A percentile compares a stretch with the other conserved stretches of the same genome.
Conservation (phyloP, 2,888 invertebrate genomes). For the Lasioglossum malachurum region DNA sequence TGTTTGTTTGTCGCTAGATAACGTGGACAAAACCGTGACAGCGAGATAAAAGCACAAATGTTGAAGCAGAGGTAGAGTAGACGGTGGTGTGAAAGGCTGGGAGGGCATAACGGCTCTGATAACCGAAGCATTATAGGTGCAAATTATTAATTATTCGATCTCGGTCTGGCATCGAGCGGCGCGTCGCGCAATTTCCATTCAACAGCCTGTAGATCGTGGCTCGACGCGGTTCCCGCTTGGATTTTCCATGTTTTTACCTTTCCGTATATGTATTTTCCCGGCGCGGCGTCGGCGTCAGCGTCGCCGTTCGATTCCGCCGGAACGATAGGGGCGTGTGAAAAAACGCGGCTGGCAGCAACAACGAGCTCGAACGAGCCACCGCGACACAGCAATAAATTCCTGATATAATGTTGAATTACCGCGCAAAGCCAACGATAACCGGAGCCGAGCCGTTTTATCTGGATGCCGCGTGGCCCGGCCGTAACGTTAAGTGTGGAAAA, state of each 20-base stretch:
- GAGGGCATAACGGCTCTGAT: not conserved
- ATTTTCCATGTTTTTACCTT: not conserved
- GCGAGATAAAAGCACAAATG: not conserved
- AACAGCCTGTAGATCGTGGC: conserved; percentile 5
- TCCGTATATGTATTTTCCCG: not conserved
- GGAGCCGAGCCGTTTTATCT: conserved; percentile 23
- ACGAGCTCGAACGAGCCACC: conserved; percentile 6
- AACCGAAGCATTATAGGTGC: not conserved
- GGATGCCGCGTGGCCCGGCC: not conserved
- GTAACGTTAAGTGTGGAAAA: conserved; percentile 21
- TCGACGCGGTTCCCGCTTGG: not conserved
- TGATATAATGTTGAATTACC: conserved; percentile 29
- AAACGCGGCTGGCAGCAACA: not conserved
- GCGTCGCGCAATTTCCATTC: not conserved
- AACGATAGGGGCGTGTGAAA: not conserved
- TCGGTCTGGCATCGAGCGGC: not conserved
- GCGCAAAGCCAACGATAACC: conserved; percentile 25
- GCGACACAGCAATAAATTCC: conserved; percentile 23
- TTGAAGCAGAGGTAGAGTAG: not conserved
- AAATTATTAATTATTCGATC: conserved; percentile 8
- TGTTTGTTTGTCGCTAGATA: too few relatives aligned
- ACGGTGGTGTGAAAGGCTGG: not conserved
- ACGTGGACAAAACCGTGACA: too few relatives aligned
- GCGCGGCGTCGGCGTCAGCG: too few relatives aligned
- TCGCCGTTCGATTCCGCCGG: not conserved